phyloP scores from a whole-genome alignment of 2,797 vertebrate species.

The Phataginus tetradactyla region DNA sequence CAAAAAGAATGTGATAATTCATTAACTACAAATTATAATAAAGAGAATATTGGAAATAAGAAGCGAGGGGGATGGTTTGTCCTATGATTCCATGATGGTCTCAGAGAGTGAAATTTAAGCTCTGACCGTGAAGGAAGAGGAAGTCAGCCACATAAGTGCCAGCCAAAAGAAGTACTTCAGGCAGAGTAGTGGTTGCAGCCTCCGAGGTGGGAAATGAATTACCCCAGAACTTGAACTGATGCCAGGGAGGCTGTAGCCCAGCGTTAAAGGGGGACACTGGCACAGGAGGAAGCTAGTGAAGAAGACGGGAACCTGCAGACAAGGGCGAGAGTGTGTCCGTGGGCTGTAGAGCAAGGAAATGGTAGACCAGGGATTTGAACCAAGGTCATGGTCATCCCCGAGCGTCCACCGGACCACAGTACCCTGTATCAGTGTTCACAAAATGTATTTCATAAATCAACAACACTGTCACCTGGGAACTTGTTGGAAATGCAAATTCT shows the following conservation, averaged over 20 bases:
- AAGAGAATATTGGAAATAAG: neutral
- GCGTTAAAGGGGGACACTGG: neutral
- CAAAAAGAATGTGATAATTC: neutral
- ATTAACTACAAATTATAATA: neutral
- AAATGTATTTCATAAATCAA: neutral
- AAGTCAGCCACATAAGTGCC: neutral
- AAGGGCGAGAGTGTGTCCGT: neutral
- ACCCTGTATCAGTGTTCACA: neutral
- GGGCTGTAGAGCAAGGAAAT: neutral
- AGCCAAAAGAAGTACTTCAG: neutral
- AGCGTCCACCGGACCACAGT: rapidly evolving
- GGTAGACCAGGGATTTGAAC: neutral
- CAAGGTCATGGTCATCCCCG: neutral
- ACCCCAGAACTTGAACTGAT: neutral
- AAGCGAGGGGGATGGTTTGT: neutral
- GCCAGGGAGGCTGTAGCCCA: neutral
- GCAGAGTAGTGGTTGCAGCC: neutral
- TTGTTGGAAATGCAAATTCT: neutral
- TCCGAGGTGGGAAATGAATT: neutral
- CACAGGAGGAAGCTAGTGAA: neutral
- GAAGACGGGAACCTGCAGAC: neutral
- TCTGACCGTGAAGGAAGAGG: neutral
- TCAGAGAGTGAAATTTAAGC: neutral
- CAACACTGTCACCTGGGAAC: neutral
- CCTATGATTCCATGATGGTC: neutral